Evolutionary conservation across 1,140 invertebrate species (phyloP), one percentile per base, ranked within the genome.

Genomic region (Pollicipes pollicipes): DNA sequence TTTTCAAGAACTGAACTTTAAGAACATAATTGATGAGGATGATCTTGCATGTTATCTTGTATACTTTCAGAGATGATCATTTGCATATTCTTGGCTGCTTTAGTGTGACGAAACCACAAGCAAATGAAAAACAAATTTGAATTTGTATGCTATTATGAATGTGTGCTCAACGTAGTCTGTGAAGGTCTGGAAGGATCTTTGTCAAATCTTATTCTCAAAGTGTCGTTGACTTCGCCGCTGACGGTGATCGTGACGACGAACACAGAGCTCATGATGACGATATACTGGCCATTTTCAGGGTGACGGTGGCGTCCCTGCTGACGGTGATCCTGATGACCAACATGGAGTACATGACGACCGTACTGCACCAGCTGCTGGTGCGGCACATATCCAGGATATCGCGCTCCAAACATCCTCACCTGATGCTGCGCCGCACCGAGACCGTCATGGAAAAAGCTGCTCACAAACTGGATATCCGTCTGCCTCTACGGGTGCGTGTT

Each of bases 381-480:
- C 85, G 90, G 69, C 84, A 96, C 68, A 93, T 97, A 75, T 91
- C 95, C 72, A 93, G 93, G 79, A 92, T 91, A 35, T 88, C 94
- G 28, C 86, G 87, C 71, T 90, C 88, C 8, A 95, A 94, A 76
- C 89, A 95, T 81, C 93, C 93, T 0, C 92, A 95, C 77, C 79
- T 95, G 30, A 95, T 96, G 92, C 79, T 96, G 21, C 83, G 93
- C 28, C 84, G 93, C 73, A 98, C 95, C 3, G 97, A 99, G 78
- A 97, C 93, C 76, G 93, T 99, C 3, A 96, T 98, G 0, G 97
- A 99, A 80, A n/a, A 99, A 99, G 81, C 96, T 99, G 93, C 82
- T 99, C 3, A 95, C 95, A 1, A 98, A 99, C 79, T 99, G 96
- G 92, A 91, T 99, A 87, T 92, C 96, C 0, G 85, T 99, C 69